phyloP scores from a whole-genome alignment of 2,113 vertebrate genomes.

The Numenius arquata region DNA sequence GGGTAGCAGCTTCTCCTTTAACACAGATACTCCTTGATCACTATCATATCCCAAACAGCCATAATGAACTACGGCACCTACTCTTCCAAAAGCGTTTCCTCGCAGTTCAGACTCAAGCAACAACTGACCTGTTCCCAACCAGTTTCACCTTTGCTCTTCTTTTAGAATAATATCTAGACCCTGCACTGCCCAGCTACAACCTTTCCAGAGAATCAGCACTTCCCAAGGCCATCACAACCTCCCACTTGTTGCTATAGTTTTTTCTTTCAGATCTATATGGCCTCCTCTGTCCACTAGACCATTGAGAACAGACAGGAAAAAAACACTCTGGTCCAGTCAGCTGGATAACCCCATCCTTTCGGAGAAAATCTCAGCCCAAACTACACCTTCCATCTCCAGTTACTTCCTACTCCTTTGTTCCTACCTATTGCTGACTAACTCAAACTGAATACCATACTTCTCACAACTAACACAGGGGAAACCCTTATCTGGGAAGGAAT shows the following conservation, averaged over 20 bases:
- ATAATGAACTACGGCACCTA: background rate
- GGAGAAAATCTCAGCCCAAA: background rate
- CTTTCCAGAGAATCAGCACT: background rate
- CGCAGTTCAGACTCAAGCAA: background rate
- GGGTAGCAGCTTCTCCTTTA: background rate
- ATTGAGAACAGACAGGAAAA: background rate
- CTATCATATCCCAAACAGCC: background rate
- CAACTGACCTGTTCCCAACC: background rate
- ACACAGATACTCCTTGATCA: background rate
- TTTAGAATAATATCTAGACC: background rate
- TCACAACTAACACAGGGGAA: background rate
- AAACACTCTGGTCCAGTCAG: background rate
- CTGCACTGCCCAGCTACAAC: background rate
- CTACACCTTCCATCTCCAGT: background rate
- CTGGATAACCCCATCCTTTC: background rate
- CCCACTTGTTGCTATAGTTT: background rate
- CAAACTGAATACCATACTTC: background rate
- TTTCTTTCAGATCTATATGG: background rate
- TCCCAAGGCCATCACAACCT: background rate
- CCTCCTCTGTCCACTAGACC: background rate
- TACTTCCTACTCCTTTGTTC: background rate
- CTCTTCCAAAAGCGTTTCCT: background rate
- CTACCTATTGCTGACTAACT: background rate
- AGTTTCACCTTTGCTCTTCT: background rate
- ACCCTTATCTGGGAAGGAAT: background rate